These are phyloP conservation scores for Emydoidea blandingii DNA, from an alignment of 2,797 vertebrate species.

Conservation along the genomic window DNA sequence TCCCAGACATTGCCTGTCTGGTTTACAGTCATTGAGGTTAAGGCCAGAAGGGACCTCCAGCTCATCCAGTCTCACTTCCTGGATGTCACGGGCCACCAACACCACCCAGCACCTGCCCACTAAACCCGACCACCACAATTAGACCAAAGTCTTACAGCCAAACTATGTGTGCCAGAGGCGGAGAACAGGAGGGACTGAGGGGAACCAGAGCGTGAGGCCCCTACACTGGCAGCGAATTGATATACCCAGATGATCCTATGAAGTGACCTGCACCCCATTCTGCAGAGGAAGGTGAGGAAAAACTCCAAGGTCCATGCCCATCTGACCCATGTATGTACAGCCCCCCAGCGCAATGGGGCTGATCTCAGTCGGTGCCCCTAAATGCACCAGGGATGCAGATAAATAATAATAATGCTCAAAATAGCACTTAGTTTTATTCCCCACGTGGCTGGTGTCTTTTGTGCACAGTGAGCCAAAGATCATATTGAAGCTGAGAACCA, in stretches of 20 bases:
- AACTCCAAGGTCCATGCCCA: background rate
- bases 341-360: background rate
- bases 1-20: background rate
- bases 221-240: background rate
- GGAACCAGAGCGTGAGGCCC: background rate
- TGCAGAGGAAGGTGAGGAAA: background rate
- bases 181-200: background rate
- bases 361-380: background rate
- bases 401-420: background rate
- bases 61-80: background rate
- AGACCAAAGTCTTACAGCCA: background rate
- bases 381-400: constrained; percentile 1
- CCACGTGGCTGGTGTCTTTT: background rate
- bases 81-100: background rate
- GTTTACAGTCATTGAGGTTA: background rate
- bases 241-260: background rate
- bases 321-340: background rate
- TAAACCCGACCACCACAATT: background rate
- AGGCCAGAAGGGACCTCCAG: background rate
- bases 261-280: background rate
- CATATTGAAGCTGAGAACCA: background rate
- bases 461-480: background rate
- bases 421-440: background rate
- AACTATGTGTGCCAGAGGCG: background rate
- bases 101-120: background rate